Evolutionary conservation across 2,888 invertebrate species (phyloP), one percentile per base, ranked within the genome.

Genomic region (Digitonthophagus gazella): DNA sequence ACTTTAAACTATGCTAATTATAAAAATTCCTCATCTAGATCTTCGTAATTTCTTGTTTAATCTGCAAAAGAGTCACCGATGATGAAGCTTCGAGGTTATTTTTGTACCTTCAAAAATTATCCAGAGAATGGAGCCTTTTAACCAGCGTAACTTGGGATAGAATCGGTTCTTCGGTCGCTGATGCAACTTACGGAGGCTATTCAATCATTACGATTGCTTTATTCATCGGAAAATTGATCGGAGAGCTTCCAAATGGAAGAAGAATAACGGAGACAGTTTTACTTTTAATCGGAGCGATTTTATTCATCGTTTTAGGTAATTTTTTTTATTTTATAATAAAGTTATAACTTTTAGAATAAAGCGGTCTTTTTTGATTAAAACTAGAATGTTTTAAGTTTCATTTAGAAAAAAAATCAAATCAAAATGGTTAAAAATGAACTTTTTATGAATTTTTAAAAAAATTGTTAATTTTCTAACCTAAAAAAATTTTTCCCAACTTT

Each of bases 101-200:
- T 77, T 85, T 90, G 72, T 87, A 88, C 75, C 85, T 91, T 72
- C 89, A 91, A 82, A 91, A 91, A 83, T 80, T 89, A 69, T 91
- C 91, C 20, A 84, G 90, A 61, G 91, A 92, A 83, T 92, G 92
- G 92, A 89, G 90, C 44, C 85, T 91, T 22, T 84, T 91, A 72
- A 90, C 88, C 75, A 92, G 90, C 63, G 87, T 92, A 73, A 91
- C 91, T 0, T 91, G 91, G 90, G 90, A 90, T 77, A 85, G 86
- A 19, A 86, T 90, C 55, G 91, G 91, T 0, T 87, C 89, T 11
- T 86, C 89, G 28, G 88, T 89, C 71, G 89, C 89, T 1, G 89
- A 90, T 73, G 87, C 89, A 64, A 85, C 89, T 15, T 90, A 89
- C 78, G 90, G 90, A 74, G 89, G 88, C 74, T 92, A 91, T 83